A percentile compares a stretch with the other conserved stretches of the same genome.
phyloP scores from a whole-genome alignment of 2,888 invertebrate species.

The Lithosia quadra region DNA sequence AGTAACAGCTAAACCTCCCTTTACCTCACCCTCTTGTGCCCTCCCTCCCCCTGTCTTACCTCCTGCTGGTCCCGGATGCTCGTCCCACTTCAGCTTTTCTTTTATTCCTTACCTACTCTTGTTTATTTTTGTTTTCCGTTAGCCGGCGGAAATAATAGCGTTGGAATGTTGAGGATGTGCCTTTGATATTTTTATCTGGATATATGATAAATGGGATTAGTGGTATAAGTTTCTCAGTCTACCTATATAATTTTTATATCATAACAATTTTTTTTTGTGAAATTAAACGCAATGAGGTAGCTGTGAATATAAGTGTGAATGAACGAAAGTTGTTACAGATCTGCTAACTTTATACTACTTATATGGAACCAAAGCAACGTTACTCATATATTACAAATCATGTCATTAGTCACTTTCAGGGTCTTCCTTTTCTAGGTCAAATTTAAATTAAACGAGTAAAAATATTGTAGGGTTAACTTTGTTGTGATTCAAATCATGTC shows the following conservation, averaged over 20 bases:
- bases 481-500: no score
- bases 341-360: background rate
- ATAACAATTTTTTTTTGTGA: background rate
- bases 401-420: background rate
- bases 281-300: background rate
- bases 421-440: background rate
- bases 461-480: no score
- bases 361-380: background rate
- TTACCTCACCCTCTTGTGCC: slow-evolving; percentile 36
- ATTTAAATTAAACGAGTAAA: no score
- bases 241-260: no score
- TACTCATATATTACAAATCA: background rate
- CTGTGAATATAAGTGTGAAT: background rate
- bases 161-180: slow-evolving; percentile 66
- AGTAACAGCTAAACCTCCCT: slow-evolving; percentile 56
- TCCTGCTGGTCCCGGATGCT: slow-evolving; percentile 72
- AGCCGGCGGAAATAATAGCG: slow-evolving; percentile 82
- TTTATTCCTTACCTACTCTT: slow-evolving; percentile 84
- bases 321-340: background rate
- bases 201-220: background rate
- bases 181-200: slow-evolving; percentile 11
- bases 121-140: slow-evolving; percentile 86
- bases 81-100: slow-evolving; percentile 84
- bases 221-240: background rate
- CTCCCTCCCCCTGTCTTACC: slow-evolving; percentile 42